A percentile compares a stretch with the other conserved stretches of the same genome.
Evolutionary conservation across 2,797 vertebrate species (phyloP).

Genomic region (Sebastes minor): DNA sequence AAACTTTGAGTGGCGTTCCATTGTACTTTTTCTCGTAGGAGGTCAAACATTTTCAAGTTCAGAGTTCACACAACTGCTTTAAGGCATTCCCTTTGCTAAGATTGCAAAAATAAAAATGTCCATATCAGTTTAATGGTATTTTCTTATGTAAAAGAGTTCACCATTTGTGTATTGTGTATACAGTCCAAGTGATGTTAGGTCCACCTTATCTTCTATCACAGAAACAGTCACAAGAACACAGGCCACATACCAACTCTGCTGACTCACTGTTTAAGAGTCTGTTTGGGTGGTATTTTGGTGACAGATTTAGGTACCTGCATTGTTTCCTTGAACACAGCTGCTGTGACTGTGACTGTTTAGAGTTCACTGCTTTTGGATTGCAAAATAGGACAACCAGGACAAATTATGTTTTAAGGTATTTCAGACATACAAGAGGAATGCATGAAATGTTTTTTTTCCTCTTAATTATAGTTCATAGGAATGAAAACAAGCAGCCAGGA

Average conservation of each 20-base stretch:
- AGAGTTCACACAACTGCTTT: not conserved
- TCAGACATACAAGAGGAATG: not conserved
- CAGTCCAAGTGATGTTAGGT: not conserved
- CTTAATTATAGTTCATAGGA: not conserved
- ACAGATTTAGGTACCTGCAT: slow-evolving; percentile 11
- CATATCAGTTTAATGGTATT: not conserved
- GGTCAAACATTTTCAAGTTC: too few relatives aligned
- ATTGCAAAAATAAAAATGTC: not conserved
- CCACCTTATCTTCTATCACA: not conserved
- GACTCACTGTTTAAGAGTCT: slow-evolving; percentile 6
- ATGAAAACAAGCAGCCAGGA: not conserved
- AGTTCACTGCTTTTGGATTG: not conserved
- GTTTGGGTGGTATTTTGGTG: slow-evolving; percentile 1
- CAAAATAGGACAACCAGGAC: slow-evolving; percentile 2
- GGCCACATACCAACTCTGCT: not conserved
- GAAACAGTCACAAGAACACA: not conserved
- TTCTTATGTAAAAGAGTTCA: not conserved
- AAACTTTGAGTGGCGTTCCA: too few relatives aligned
- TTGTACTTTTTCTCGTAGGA: too few relatives aligned
- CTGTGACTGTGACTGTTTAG: slow-evolving; percentile 5
- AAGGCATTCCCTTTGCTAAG: not conserved
- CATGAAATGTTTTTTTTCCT: not conserved
- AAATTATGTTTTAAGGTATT: slow-evolving; percentile 6
- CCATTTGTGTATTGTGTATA: not conserved
- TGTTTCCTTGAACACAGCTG: slow-evolving; percentile 1